phyloP scores from a whole-genome alignment of 2,113 vertebrate genomes.

The Oryzias javanicus region DNA sequence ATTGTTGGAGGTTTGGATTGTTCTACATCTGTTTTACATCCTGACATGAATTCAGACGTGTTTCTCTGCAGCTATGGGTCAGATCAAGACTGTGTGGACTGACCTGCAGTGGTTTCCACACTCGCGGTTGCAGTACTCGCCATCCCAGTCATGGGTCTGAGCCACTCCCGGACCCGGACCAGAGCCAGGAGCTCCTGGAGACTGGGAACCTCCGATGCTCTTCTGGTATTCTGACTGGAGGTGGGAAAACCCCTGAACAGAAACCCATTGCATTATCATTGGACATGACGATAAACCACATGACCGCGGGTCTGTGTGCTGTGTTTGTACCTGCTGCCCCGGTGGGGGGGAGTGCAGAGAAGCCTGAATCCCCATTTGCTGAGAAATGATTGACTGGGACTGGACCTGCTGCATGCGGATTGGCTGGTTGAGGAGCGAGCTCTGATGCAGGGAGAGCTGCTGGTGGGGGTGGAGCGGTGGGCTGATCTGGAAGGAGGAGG shows the following conservation, averaged over 20 bases:
- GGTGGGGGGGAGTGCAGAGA: conserved; percentile 92
- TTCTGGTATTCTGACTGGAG: conserved; percentile 92
- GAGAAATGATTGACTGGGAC: conserved; percentile 92
- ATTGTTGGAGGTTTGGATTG: too few relatives aligned
- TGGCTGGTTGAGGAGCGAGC: conserved; percentile 90
- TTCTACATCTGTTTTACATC: too few relatives aligned
- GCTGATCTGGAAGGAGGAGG: conserved; percentile 94
- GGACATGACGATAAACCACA: background rate
- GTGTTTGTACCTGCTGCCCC: conserved; percentile 89
- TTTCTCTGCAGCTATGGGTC: too few relatives aligned
- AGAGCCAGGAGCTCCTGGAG: conserved; percentile 83
- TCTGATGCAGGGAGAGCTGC: conserved; percentile 94
- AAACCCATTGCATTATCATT: background rate
- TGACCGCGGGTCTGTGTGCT: conserved; percentile 19
- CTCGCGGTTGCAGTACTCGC: conserved; percentile 91
- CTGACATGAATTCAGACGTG: too few relatives aligned
- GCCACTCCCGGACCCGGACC: conserved; percentile 77
- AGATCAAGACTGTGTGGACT: conserved; percentile 38
- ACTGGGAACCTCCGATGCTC: conserved; percentile 88
- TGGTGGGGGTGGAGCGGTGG: conserved; percentile 89
- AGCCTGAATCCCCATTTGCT: conserved; percentile 96
- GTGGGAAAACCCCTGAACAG: conserved; percentile 88
- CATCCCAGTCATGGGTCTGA: conserved; percentile 91
- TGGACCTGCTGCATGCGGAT: conserved; percentile 96
- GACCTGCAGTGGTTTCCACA: conserved; percentile 97